Evolutionary conservation across 53 echinoderm and acorn worm genomes (phyloP).

Genomic region (Apostichopus leukothele): DNA sequence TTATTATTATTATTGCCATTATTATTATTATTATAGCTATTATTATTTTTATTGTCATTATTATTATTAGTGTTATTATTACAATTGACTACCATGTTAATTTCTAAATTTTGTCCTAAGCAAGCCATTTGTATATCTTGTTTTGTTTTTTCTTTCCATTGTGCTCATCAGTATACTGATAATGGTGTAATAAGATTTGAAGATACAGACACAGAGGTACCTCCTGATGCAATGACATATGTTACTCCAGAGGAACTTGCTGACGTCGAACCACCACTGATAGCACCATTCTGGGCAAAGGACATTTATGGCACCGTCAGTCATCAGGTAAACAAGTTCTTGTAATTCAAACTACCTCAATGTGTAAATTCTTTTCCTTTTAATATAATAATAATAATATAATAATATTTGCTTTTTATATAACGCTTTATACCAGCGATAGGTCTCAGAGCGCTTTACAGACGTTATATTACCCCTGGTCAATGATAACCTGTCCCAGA

Average conservation of each 20-base stretch:
- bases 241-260: background rate
- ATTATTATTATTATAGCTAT: too few species aligned
- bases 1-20: too few species aligned
- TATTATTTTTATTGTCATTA: too few species aligned
- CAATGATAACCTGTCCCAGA: too few species aligned
- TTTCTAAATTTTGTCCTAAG: background rate
- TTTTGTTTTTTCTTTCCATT: background rate
- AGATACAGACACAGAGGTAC: background rate
- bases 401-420: too few species aligned
- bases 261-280: background rate
- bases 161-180: slow-evolving; percentile 8
- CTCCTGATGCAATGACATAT: background rate
- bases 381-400: too few species aligned
- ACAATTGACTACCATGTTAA: too few species aligned
- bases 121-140: background rate
- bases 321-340: background rate
- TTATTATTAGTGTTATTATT: too few species aligned
- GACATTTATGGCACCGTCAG: background rate
- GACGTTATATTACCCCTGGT: too few species aligned
- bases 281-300: slow-evolving; percentile 5
- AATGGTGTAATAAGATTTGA: slow-evolving; percentile 24
- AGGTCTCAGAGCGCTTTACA: too few species aligned
- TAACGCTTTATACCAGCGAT: too few species aligned
- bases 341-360: background rate
- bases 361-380: too few species aligned